phyloP scores from a whole-genome alignment of 1,140 invertebrate genomes.

The Plutomurus gul region DNA sequence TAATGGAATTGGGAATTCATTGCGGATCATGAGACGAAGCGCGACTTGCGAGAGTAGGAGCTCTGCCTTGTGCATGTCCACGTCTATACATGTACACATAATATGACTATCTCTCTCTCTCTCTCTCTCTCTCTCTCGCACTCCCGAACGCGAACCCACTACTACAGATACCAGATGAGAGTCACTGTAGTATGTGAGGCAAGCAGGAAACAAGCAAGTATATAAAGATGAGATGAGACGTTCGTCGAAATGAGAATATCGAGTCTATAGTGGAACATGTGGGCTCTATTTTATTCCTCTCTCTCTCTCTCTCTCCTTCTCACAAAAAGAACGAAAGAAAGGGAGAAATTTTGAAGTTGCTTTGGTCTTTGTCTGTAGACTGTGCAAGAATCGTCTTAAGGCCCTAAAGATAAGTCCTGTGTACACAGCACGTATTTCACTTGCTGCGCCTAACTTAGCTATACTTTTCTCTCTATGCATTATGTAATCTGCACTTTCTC shows the following conservation, averaged over 20 bases:
- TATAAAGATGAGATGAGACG: not conserved
- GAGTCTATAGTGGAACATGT: not conserved
- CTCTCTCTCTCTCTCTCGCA: too few relatives aligned
- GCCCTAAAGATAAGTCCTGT: not conserved
- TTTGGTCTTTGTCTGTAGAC: constrained; percentile 4
- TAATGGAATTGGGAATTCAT: constrained; percentile 45
- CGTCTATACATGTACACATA: not conserved
- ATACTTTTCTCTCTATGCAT: not conserved
- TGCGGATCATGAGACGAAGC: constrained; percentile 9
- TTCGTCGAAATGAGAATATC: too few relatives aligned
- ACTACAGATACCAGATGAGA: too few relatives aligned
- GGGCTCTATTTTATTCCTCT: constrained; percentile 4
- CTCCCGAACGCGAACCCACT: too few relatives aligned
- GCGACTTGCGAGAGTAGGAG: not conserved
- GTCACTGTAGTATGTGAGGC: too few relatives aligned
- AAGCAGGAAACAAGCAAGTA: too few relatives aligned
- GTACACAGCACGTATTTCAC: not conserved
- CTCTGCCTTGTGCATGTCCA: not conserved
- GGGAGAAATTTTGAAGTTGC: constrained; percentile 9
- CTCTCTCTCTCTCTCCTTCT: not conserved
- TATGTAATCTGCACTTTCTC: too few relatives aligned
- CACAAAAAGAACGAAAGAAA: not conserved
- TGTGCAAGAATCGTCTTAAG: not conserved
- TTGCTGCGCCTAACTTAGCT: not conserved
- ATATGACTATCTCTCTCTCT: not conserved